Conservation (phyloP, 2,888 invertebrate species). For the Drosophila conformis region DNA sequence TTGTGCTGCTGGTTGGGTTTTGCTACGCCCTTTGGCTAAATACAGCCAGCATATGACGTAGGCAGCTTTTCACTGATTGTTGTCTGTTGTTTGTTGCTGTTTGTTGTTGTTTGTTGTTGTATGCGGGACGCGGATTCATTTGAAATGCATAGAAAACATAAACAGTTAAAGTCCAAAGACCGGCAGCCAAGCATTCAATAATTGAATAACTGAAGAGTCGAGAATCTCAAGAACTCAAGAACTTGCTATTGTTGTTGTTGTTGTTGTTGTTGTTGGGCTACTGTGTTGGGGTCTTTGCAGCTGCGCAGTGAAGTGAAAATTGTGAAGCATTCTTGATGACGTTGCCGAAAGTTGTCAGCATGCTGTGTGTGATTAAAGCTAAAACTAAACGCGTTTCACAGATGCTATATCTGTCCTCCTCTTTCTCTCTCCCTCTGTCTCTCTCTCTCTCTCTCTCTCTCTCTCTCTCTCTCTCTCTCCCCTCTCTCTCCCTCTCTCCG, state of each 20-base stretch:
- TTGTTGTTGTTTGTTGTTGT: conserved; percentile 3
- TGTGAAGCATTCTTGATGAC: conserved; percentile 47
- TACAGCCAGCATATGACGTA: conserved; percentile 45
- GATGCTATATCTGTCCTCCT: neutral
- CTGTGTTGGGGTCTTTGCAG: conserved; percentile 23
- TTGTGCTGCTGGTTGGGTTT: conserved; percentile 1
- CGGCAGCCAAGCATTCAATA: conserved; percentile 36
- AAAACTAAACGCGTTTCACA: conserved; percentile 37
- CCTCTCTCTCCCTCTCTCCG: neutral
- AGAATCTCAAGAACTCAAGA: conserved; percentile 16
- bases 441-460: neutral
- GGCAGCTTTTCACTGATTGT: conserved; percentile 48
- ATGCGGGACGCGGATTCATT: conserved; percentile 38
- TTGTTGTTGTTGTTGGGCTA: conserved; percentile 5
- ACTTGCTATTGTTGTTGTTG: neutral
- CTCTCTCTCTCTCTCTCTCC: neutral
- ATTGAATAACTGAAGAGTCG: conserved; percentile 14
- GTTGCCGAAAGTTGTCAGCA: conserved; percentile 46
- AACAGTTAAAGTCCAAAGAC: conserved; percentile 42
- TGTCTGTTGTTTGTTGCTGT: conserved; percentile 14
- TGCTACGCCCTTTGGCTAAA: conserved; percentile 20
- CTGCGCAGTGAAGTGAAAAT: conserved; percentile 25
- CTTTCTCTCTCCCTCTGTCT: neutral
- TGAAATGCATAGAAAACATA: conserved; percentile 60
- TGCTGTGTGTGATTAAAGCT: conserved; percentile 32